phyloP scores from a whole-genome alignment of 23 tunicate species.

The Aplidium turbinatum region DNA sequence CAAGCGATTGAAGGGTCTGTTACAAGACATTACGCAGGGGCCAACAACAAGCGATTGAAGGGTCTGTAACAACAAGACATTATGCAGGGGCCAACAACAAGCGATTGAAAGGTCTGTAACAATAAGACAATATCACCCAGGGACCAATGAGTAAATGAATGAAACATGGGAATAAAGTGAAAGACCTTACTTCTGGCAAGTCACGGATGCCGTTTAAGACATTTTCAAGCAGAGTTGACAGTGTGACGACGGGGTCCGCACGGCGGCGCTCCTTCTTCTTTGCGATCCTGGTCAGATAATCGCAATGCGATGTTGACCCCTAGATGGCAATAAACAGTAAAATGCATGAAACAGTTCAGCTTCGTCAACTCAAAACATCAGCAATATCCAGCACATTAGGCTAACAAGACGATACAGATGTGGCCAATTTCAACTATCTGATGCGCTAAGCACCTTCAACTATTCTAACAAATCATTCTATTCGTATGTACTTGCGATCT shows the following conservation, averaged over 20 bases:
- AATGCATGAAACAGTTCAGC: no score
- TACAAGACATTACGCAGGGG: no score
- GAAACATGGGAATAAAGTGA: no score
- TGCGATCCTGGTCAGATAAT: conserved; percentile 86
- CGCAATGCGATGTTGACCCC: conserved; percentile 73
- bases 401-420: not conserved
- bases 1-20: no score
- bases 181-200: conserved; percentile 53
- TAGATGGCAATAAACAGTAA: not conserved
- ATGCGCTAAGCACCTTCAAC: not conserved
- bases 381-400: no score
- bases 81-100: not conserved
- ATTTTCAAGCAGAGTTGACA: conserved; percentile 74
- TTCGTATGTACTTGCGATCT: no score
- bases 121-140: not conserved
- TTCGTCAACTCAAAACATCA: no score
- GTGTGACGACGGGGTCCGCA: conserved; percentile 90
- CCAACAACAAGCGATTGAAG: no score
- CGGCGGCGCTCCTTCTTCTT: conserved; percentile 91
- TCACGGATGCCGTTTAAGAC: conserved; percentile 73
- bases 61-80: no score
- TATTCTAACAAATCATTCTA: not conserved
- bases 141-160: no score
- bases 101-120: not conserved
- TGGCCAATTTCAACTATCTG: not conserved